Conservation (phyloP, 2,888 invertebrate genomes). For the Pyrrhia umbra region DNA sequence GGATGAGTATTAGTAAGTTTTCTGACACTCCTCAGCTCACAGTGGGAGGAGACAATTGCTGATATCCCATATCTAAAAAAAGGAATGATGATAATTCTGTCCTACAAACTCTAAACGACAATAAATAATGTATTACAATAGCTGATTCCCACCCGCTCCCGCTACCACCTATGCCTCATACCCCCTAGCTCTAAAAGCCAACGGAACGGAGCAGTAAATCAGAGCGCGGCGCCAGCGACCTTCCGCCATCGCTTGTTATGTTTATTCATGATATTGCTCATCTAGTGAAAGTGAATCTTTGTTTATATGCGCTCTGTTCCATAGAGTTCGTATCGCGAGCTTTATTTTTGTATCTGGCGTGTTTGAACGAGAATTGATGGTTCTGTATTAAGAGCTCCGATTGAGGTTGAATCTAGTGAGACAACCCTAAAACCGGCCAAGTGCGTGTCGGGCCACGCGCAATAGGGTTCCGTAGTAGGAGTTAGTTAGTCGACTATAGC, state of each 20-base stretch:
- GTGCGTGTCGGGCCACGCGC: too few relatives aligned
- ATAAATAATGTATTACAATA: background rate
- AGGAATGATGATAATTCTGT: too few relatives aligned
- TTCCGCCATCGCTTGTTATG: constrained; percentile 83
- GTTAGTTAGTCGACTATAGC: too few relatives aligned
- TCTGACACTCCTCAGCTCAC: too few relatives aligned
- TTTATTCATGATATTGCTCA: constrained; percentile 89
- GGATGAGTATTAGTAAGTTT: too few relatives aligned
- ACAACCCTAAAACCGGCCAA: too few relatives aligned
- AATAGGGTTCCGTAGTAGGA: too few relatives aligned
- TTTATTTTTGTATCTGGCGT: constrained; percentile 11
- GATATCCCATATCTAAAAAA: too few relatives aligned
- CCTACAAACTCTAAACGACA: background rate
- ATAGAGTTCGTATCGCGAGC: constrained; percentile 6
- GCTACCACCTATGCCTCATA: constrained; percentile 48
- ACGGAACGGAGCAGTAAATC: constrained; percentile 80
- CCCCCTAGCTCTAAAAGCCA: constrained; percentile 55
- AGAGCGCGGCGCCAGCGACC: constrained; percentile 78
- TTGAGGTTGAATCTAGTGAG: background rate
- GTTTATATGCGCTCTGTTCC: constrained; percentile 69
- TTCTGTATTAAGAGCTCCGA: background rate
- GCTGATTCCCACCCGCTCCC: background rate
- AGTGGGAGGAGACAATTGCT: too few relatives aligned
- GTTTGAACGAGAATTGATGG: background rate
- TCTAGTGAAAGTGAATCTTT: constrained; percentile 87